phyloP scores from a whole-genome alignment of 2,113 vertebrate genomes.

The Gallinago media region DNA sequence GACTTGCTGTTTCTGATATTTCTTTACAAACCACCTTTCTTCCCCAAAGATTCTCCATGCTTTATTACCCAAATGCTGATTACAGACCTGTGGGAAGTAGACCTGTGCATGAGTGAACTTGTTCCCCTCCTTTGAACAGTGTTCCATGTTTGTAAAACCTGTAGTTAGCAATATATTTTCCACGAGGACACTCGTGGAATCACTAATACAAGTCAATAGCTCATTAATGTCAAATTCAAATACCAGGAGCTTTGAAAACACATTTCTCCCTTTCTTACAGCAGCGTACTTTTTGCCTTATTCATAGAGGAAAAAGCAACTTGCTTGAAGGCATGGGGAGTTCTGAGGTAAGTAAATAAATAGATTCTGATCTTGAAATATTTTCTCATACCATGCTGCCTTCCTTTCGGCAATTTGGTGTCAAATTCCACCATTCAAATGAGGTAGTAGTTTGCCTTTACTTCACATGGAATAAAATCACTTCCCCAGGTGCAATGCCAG shows the following conservation, averaged over 20 bases:
- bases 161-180: background rate
- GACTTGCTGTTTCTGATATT: background rate
- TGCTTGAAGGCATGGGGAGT: background rate
- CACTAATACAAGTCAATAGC: background rate
- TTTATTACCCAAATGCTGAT: background rate
- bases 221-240: background rate
- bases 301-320: background rate
- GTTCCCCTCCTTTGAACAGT: background rate
- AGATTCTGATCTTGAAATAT: background rate
- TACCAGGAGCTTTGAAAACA: background rate
- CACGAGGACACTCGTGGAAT: background rate
- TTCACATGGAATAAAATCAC: background rate
- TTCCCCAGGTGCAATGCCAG: background rate
- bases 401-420: background rate
- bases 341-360: background rate
- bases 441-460: background rate
- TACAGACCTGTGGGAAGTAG: background rate
- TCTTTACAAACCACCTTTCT: background rate
- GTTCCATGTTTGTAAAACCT: background rate
- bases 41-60: background rate
- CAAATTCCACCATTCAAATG: background rate
- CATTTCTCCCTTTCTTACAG: background rate
- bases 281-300: background rate
- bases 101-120: background rate
- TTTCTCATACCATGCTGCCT: background rate